Conservation (phyloP, 2,888 invertebrate species). For the Tetramorium bicarinatum region DNA sequence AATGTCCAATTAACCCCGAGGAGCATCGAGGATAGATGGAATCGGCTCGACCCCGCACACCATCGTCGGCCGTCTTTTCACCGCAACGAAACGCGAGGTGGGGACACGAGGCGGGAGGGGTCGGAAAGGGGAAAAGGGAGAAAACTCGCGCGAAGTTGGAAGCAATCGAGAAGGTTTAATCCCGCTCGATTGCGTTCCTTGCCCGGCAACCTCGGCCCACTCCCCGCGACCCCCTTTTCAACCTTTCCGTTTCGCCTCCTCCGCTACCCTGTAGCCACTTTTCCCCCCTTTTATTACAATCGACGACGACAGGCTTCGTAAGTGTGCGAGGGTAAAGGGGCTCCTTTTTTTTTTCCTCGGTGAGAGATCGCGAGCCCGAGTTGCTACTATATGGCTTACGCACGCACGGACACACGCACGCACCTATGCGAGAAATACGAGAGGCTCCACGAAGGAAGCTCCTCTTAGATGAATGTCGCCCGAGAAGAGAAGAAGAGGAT, state of each 20-base stretch:
- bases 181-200: slow-evolving; percentile 85
- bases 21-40: slow-evolving; percentile 75
- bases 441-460: slow-evolving; percentile 67
- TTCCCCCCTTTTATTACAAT: slow-evolving; percentile 73
- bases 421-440: slow-evolving; percentile 17
- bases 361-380: slow-evolving; percentile 46
- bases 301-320: slow-evolving; percentile 58
- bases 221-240: slow-evolving; percentile 73
- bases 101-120: slow-evolving; percentile 44
- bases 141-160: slow-evolving; percentile 83
- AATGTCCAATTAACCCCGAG: slow-evolving; percentile 85
- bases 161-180: slow-evolving; percentile 86
- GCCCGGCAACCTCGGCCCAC: slow-evolving; percentile 78
- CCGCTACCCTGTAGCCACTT: slow-evolving; percentile 73
- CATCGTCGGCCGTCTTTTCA: slow-evolving; percentile 71
- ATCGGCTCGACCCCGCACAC: slow-evolving; percentile 69
- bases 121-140: slow-evolving; percentile 60
- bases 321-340: slow-evolving; percentile 59
- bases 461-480: slow-evolving; percentile 55
- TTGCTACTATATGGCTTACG: slow-evolving; percentile 29
- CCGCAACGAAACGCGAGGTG: slow-evolving; percentile 64
- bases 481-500: slow-evolving; percentile 32
- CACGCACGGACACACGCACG: slow-evolving; percentile 60
- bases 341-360: slow-evolving; percentile 76
- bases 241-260: slow-evolving; percentile 72